These are phyloP conservation scores for Carcharodon carcharias DNA, from an alignment of 2,797 vertebrate species.

Conservation along the genomic window DNA sequence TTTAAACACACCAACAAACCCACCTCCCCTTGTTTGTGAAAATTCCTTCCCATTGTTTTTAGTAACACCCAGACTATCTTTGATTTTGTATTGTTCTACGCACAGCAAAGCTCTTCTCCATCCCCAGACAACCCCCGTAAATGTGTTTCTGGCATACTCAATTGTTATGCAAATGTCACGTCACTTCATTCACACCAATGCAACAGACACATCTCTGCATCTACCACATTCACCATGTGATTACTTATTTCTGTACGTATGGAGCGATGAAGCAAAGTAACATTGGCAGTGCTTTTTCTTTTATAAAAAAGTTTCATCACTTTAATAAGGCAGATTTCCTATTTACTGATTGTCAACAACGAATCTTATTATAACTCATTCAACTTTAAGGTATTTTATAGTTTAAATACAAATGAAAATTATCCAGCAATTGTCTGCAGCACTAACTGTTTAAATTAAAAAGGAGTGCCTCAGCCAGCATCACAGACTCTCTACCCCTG, in stretches of 20 bases:
- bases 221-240: background rate
- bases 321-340: background rate
- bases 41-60: background rate
- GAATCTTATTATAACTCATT: background rate
- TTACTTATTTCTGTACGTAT: background rate
- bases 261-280: background rate
- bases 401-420: background rate
- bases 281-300: background rate
- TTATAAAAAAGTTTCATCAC: background rate
- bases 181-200: background rate
- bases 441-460: constrained; percentile 4
- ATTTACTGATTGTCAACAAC: background rate
- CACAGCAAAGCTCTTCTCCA: background rate
- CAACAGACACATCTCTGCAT: background rate
- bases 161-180: background rate
- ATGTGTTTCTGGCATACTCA: background rate
- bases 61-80: background rate
- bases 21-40: too few species aligned
- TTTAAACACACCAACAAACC: too few species aligned
- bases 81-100: background rate
- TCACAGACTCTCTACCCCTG: background rate
- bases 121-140: background rate
- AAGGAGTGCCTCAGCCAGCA: background rate
- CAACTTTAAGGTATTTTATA: background rate
- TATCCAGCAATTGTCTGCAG: background rate